Conservation (phyloP, 2,888 invertebrate genomes). For the Dolichopus griseipennis region DNA sequence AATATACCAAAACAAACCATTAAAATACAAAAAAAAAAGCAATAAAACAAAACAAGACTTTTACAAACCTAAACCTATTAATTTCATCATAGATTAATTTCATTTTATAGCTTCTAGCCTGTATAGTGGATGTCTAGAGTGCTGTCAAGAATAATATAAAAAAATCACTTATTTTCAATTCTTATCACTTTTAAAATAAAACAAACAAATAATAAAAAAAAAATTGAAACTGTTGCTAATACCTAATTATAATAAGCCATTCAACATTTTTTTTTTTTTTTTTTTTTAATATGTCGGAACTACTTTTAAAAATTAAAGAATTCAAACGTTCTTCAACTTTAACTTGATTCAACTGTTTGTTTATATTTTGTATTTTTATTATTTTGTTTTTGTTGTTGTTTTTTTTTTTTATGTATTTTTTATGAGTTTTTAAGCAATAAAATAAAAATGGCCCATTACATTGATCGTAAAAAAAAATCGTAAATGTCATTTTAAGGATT, state of each 20-base stretch:
- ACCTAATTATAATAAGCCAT: background rate
- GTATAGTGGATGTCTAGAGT: no score
- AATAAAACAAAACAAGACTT: no score
- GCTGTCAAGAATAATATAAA: background rate
- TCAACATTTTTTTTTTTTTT: background rate
- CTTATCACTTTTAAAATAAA: background rate
- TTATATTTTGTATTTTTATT: no score
- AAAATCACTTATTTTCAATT: background rate
- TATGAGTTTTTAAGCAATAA: constrained; percentile 14
- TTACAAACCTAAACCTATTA: no score
- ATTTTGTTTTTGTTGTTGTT: no score
- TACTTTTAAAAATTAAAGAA: background rate
- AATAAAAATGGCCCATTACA: constrained; percentile 21
- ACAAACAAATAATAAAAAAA: background rate
- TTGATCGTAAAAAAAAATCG: constrained; percentile 22
- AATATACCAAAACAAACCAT: no score
- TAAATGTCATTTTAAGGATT: constrained; percentile 21
- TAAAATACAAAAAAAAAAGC: no score
- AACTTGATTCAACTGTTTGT: background rate
- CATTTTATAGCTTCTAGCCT: no score
- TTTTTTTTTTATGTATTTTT: background rate
- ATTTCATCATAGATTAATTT: no score
- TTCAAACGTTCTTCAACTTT: background rate
- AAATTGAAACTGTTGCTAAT: background rate
- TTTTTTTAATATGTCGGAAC: background rate